Evolutionary conservation across 2,888 invertebrate species (phyloP).

Genomic region (Bugula neritina): DNA sequence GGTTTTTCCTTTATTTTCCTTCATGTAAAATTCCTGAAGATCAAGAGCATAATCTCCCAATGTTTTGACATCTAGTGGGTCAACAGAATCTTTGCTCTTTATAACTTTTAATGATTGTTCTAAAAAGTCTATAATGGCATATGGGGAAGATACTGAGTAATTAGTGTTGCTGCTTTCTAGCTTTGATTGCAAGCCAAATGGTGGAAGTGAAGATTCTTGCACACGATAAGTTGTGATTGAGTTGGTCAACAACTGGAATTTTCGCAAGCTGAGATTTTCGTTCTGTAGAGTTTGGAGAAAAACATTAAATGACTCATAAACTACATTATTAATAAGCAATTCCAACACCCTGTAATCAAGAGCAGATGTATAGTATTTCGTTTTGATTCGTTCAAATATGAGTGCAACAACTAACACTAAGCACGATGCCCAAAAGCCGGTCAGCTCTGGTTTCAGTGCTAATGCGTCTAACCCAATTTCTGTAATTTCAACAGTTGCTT

Average conservation of each 20-base stretch:
- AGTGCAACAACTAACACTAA: conserved; percentile 20
- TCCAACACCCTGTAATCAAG: conserved; percentile 17
- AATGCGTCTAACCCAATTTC: neutral
- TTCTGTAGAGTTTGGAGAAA: neutral
- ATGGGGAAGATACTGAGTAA: conserved; percentile 1
- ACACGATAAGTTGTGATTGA: conserved; percentile 8
- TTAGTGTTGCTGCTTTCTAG: neutral
- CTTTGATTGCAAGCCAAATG: neutral
- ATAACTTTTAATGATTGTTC: conserved; percentile 7
- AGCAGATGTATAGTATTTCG: neutral
- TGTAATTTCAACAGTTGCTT: neutral
- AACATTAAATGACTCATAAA: conserved; percentile 7
- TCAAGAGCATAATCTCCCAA: conserved; percentile 17
- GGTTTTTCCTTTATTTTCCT: neutral
- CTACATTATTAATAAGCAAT: neutral
- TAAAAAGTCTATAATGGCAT: conserved; percentile 12
- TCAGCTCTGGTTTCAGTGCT: neutral
- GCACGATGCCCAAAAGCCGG: conserved; percentile 7
- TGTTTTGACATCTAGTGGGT: neutral
- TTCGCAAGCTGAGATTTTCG: neutral
- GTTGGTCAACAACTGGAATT: neutral
- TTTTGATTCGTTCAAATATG: neutral
- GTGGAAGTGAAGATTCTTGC: neutral
- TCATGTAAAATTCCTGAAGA: neutral
- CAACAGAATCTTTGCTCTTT: neutral